These are phyloP conservation scores for Astyanax mexicanus DNA, from an alignment of 2,797 vertebrate species.

Conservation along the genomic window DNA sequence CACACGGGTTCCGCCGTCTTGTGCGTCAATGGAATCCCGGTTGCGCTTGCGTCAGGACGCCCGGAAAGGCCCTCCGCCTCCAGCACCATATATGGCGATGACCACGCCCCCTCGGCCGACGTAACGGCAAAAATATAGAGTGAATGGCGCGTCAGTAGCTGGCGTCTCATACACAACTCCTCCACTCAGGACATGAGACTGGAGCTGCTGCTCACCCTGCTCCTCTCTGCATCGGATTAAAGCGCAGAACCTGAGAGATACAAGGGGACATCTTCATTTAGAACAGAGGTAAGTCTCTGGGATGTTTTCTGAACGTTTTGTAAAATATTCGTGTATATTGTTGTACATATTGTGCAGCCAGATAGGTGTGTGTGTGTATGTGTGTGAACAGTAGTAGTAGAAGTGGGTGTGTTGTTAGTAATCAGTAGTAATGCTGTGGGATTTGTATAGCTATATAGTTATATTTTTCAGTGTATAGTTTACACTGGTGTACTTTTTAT, in stretches of 20 bases:
- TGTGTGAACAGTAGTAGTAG: too few species aligned
- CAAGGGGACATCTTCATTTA: not conserved
- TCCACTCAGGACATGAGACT: constrained; percentile 4
- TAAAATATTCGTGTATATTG: too few species aligned
- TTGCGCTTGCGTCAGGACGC: constrained; percentile 83
- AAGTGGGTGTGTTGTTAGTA: not conserved
- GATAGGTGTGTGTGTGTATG: too few species aligned
- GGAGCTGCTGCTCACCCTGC: not conserved
- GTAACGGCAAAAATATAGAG: constrained; percentile 69
- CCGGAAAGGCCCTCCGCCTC: constrained; percentile 81
- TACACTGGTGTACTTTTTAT: too few species aligned
- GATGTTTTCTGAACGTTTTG: not conserved
- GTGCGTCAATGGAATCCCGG: constrained; percentile 97
- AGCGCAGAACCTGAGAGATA: not conserved
- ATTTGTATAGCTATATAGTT: too few species aligned
- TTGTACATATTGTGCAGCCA: too few species aligned
- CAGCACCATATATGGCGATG: constrained; percentile 78
- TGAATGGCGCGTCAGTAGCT: constrained; percentile 11
- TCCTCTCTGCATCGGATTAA: constrained; percentile 16
- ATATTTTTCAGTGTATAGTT: too few species aligned
- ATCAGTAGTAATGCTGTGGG: too few species aligned
- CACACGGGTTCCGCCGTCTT: constrained; percentile 75
- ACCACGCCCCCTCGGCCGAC: constrained; percentile 66
- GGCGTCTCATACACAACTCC: not conserved
- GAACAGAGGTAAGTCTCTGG: not conserved